A percentile compares a stretch with the other conserved stretches of the same genome.
Conservation (phyloP, 1,140 invertebrate species). For the Schlechtendalia chinensis region DNA sequence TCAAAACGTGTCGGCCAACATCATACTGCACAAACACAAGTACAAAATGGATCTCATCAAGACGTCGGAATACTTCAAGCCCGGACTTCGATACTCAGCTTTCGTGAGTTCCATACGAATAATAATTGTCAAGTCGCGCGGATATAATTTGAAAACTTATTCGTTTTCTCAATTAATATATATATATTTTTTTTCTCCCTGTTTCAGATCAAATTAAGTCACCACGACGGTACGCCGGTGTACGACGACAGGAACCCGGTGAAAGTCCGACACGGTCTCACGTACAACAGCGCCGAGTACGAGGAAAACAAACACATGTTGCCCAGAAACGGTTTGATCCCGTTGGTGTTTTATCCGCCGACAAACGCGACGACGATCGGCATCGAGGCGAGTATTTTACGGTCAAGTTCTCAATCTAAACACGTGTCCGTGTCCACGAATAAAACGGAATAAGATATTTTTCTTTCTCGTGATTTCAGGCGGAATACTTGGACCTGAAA, state of each 20-base stretch:
- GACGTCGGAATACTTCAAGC: conserved; percentile 82
- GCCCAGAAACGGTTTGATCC: conserved; percentile 68
- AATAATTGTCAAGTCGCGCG: too few relatives aligned
- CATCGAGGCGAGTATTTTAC: conserved; percentile 60
- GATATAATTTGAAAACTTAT: background rate
- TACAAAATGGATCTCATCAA: conserved; percentile 81
- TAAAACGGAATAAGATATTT: too few relatives aligned
- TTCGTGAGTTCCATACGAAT: conserved; percentile 65
- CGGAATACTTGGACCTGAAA: conserved; percentile 69
- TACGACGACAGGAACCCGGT: conserved; percentile 65
- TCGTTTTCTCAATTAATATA: background rate
- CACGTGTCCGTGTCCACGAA: too few relatives aligned
- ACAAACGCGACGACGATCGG: conserved; percentile 61
- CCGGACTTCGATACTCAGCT: conserved; percentile 77
- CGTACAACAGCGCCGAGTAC: conserved; percentile 66
- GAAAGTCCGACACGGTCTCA: conserved; percentile 66
- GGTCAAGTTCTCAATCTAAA: background rate
- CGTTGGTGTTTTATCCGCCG: conserved; percentile 70
- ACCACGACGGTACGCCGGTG: conserved; percentile 74
- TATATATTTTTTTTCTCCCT: conserved; percentile 17
- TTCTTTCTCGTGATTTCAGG: conserved; percentile 58
- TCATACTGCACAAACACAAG: conserved; percentile 75
- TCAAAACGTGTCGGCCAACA: conserved; percentile 73
- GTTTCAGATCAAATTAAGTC: conserved; percentile 67
- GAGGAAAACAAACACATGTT: conserved; percentile 63